Conservation (phyloP, 1,140 invertebrate genomes). For the Mylabris phalerata region DNA sequence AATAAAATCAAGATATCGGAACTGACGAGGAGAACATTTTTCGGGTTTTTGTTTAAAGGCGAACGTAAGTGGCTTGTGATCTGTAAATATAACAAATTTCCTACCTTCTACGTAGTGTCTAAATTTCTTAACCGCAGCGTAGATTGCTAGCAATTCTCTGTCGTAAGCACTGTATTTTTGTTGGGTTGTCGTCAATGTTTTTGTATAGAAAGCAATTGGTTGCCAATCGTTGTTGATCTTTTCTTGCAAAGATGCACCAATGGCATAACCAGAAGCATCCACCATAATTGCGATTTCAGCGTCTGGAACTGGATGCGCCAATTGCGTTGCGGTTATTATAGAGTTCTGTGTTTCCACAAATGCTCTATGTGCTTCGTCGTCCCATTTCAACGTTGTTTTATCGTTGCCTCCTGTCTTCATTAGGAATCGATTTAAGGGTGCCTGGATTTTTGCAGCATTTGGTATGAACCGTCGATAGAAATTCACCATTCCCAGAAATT, state of each 20-base stretch:
- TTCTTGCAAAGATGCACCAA: slow-evolving; percentile 35
- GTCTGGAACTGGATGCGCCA: slow-evolving; percentile 28
- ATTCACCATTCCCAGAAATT: slow-evolving; percentile 38
- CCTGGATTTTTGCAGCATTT: slow-evolving; percentile 27
- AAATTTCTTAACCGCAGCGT: slow-evolving; percentile 36
- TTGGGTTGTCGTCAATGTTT: slow-evolving; percentile 34
- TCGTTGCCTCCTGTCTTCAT: slow-evolving; percentile 21
- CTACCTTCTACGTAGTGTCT: slow-evolving; percentile 30
- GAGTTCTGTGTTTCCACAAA: slow-evolving; percentile 36
- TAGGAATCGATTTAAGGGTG: slow-evolving; percentile 20
- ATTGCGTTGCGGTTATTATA: slow-evolving; percentile 26
- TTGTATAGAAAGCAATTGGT: slow-evolving; percentile 13
- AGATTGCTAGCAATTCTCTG: slow-evolving; percentile 45
- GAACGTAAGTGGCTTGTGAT: slow-evolving; percentile 41
- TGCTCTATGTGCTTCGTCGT: slow-evolving; percentile 19
- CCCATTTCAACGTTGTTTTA: slow-evolving; percentile 27
- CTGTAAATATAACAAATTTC: slow-evolving; percentile 36
- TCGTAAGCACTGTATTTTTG: slow-evolving; percentile 41
- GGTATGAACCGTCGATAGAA: slow-evolving; percentile 36
- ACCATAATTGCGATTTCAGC: slow-evolving; percentile 24
- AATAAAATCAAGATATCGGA: slow-evolving; percentile 34
- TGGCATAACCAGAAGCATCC: slow-evolving; percentile 29
- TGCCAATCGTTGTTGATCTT: slow-evolving; percentile 5
- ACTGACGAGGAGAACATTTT: slow-evolving; percentile 30
- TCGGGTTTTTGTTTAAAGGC: slow-evolving; percentile 32